These are phyloP conservation scores for Alviniconcha strummeri DNA, from an alignment of 2,888 invertebrate species.

Conservation along the genomic window DNA sequence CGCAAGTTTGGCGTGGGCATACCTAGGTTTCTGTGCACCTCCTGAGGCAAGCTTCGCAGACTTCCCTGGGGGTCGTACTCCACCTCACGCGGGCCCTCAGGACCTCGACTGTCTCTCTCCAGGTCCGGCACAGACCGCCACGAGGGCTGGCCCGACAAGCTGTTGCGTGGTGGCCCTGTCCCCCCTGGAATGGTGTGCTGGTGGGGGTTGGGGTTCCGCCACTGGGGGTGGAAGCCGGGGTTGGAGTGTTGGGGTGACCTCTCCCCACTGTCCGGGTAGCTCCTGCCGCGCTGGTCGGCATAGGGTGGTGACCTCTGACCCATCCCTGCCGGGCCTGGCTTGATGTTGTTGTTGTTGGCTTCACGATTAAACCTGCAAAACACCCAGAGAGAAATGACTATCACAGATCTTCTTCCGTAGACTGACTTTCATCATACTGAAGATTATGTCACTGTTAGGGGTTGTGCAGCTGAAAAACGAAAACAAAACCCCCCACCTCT, in stretches of 20 bases:
- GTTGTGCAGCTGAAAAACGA: not conserved
- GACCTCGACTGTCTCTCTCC: not conserved
- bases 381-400: not conserved
- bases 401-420: not conserved
- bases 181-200: not conserved
- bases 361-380: conserved; percentile 45
- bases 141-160: not conserved
- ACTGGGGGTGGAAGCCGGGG: conserved; percentile 9
- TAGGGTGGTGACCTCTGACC: conserved; percentile 16
- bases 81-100: not conserved
- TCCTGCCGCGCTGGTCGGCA: not conserved
- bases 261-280: not conserved
- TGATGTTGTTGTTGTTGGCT: conserved; percentile 42
- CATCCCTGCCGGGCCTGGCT: conserved; percentile 14
- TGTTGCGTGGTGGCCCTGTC: not conserved
- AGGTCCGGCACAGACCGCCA: conserved; percentile 32
- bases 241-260: not conserved
- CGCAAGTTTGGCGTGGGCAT: not conserved
- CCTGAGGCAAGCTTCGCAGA: conserved; percentile 24
- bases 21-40: not conserved
- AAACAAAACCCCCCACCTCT: not conserved
- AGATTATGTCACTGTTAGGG: no score
- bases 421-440: not conserved
- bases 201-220: conserved; percentile 20
- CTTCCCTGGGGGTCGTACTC: conserved; percentile 11